Base-by-base conservation (phyloP, 1,140 invertebrate genomes). In the Zophobas atratus region DNA sequence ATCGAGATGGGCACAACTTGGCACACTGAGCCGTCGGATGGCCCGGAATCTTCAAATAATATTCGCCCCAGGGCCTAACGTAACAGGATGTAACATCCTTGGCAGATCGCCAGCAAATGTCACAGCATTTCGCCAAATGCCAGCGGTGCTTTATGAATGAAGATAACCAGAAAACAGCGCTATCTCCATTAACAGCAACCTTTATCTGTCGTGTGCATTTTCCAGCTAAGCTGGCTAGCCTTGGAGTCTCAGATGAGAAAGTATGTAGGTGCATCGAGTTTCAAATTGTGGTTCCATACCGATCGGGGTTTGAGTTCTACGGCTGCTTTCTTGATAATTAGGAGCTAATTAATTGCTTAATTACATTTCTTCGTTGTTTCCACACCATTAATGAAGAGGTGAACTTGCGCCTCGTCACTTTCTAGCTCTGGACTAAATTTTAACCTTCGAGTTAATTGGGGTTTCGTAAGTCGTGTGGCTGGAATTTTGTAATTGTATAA, bases 361-460 rank as follows among this genome's bases (percentile, higher is more conserved):
- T 56, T 56, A 32, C 33, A 2, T 20, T 56, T 56, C 34, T 8
- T 35, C 56, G 36, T 60, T 39, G 38, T 60, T 60, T 39, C 56
- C 34, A 60, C 56, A 60, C 56, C 36, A 60, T 60, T 60, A 60
- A 60, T 60, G 56, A 55, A 55, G 53, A 55, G 35, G 53, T 55
- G 53, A 60, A 60, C 56, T 60, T 60, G 56, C 32, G 36, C 20
- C 20, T 20, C 20, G 39, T 5, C 38, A 67, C 60, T 67, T 67
- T 67, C 60, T 67, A 67, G 60, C 43, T 67, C 43, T 67, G 60
- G 38, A 43, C 60, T 36, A 43, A 1, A 67, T 67, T 67, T 67
- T 67, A 67, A 67, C 39, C 38, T 67, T 67, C 60, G 20, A 51
- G 4, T 51, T 20, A 32, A 5, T 55, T 55, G 51, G 20, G 34